Base-by-base conservation (phyloP, 2,797 vertebrate genomes). In the Heliangelus exortis region DNA sequence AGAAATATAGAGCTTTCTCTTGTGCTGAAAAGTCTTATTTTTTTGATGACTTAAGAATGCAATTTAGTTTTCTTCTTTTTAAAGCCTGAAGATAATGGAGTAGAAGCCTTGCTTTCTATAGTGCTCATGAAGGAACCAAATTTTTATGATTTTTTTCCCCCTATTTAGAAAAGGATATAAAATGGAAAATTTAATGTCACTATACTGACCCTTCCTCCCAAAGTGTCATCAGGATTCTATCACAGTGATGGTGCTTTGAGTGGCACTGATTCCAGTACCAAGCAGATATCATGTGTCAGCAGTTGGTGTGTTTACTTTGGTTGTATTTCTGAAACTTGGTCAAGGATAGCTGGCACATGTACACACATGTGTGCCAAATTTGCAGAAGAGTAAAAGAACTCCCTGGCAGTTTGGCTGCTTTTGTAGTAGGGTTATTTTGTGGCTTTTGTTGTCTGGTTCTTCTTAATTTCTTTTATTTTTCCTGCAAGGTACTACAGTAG, bases 371-470 rank as follows among this genome's bases (percentile, higher is more conserved):
- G 57, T 93, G 66, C 82, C 72, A 81, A 33, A 63, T 77, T 73
- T 95, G 16, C 68, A 71, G 76, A 34, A 59, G 53, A 34, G 39
- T 69, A 78, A 57, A n/a, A 73, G 61, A 92, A 72, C 54, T 73
- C 34, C 39, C 67, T 97, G 89, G 85, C 51, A 71, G 14, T 74
- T 69, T 85, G 85, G 84, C 69, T 93, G 47, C 76, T 88, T 95
- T 91, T 82, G 43, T 51, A 80, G 39, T 39, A 53, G 39, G 21
- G 29, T 18, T 72, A 33, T 85, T 96, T 94, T 73, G 19, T 41
- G 72, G 51, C 41, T 78, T 73, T 73, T 59, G 34, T 75, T 85
- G 39, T 26, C 45, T 51, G 16, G 3, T 80, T 26, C 1, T 11
- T 54, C 23, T 34, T 50, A 47, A 31, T 21, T 26, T 21, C 6